Evolutionary conservation across 2,113 vertebrate species (phyloP).

Genomic region (Morphnarchus princeps): DNA sequence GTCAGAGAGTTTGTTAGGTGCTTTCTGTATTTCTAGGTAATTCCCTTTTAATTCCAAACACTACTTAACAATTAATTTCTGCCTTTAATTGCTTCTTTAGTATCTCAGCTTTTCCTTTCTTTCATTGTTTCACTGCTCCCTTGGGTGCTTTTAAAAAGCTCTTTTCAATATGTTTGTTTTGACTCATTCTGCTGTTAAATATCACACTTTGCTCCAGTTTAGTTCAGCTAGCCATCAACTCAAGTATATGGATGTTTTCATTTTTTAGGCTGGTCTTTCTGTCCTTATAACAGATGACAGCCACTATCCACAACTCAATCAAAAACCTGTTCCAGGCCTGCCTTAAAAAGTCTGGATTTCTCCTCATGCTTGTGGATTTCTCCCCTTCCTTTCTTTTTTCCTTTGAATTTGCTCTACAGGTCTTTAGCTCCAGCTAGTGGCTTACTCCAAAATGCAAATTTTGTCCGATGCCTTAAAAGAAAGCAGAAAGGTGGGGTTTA

Average conservation of each 20-base stretch:
- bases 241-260: not conserved
- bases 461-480: constrained; percentile 7
- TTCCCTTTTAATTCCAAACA: not conserved
- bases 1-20: not conserved
- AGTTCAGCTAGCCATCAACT: not conserved
- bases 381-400: not conserved
- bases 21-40: not conserved
- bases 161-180: not conserved
- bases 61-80: not conserved
- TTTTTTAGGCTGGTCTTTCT: not conserved
- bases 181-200: not conserved
- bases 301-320: not conserved
- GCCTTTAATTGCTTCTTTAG: not conserved
- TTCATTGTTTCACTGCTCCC: not conserved
- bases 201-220: not conserved
- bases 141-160: not conserved
- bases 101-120: not conserved
- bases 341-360: constrained; percentile 22
- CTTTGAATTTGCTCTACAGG: constrained; percentile 54
- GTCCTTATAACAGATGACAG: not conserved
- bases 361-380: not conserved
- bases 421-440: constrained; percentile 74
- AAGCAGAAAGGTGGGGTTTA: not conserved
- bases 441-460: constrained; percentile 61
- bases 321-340: not conserved